These are phyloP conservation scores for Tachina fera DNA, from an alignment of 2,888 invertebrate species.

Conservation along the genomic window DNA sequence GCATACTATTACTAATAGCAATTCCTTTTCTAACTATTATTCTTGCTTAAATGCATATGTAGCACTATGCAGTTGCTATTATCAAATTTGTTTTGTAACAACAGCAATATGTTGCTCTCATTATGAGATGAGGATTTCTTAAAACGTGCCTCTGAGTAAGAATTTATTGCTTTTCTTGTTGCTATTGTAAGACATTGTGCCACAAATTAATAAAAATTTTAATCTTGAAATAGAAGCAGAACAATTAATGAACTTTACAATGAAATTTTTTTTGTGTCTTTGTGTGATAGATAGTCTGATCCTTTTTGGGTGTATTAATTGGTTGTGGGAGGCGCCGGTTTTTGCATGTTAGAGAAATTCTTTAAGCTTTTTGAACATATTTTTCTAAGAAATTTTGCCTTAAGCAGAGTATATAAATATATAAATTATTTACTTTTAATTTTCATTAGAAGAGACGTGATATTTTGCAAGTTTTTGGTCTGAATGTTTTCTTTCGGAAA, in stretches of 20 bases:
- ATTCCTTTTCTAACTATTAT: conserved; percentile 16
- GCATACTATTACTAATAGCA: neutral
- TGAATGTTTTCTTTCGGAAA: neutral
- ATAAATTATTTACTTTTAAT: too few species aligned
- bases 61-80: conserved; percentile 29
- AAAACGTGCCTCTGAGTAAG: conserved; percentile 27
- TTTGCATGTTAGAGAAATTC: too few species aligned
- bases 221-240: neutral
- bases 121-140: neutral
- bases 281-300: neutral
- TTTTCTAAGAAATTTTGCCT: too few species aligned
- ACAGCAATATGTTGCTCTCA: neutral
- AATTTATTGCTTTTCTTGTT: conserved; percentile 14
- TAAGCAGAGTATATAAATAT: too few species aligned
- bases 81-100: conserved; percentile 1
- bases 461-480: neutral
- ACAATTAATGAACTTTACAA: conserved; percentile 25
- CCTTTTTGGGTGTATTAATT: too few species aligned
- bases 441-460: neutral
- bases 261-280: conserved; percentile 9
- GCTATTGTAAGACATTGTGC: neutral
- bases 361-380: too few species aligned
- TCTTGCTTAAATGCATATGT: conserved; percentile 33
- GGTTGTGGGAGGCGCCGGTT: too few species aligned
- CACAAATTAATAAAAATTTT: neutral